phyloP scores from a whole-genome alignment of 2,888 invertebrate species.

The Eupeodes latifasciatus region DNA sequence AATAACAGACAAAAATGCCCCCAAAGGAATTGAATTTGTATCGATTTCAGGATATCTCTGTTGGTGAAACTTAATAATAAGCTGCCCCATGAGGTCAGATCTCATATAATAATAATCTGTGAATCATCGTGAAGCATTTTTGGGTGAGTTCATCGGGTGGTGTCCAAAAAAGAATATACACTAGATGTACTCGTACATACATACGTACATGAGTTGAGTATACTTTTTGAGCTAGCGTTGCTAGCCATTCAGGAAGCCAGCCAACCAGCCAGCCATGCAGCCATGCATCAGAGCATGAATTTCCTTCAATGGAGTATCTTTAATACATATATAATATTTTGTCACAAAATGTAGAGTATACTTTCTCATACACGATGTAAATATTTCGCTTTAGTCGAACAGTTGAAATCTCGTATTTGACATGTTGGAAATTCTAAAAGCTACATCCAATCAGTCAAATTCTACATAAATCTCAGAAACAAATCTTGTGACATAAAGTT shows the following conservation, averaged over 20 bases:
- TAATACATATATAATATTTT: background rate
- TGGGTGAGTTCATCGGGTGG: conserved; percentile 8
- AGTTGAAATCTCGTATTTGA: background rate
- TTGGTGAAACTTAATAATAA: conserved; percentile 39
- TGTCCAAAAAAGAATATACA: background rate
- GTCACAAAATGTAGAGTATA: background rate
- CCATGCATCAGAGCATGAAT: conserved; percentile 24
- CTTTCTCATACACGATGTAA: background rate
- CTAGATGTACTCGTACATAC: background rate
- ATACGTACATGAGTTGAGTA: background rate
- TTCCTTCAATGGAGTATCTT: background rate
- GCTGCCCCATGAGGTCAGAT: conserved; percentile 45
- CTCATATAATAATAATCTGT: conserved; percentile 38
- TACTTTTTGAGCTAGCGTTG: no score
- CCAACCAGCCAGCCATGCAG: background rate
- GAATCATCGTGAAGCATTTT: conserved; percentile 36
- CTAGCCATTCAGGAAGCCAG: background rate
- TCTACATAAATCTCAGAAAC: no score
- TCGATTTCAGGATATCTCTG: conserved; percentile 41
- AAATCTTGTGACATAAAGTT: no score
- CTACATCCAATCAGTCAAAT: no score
- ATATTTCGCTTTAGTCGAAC: background rate
- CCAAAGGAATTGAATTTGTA: conserved; percentile 10
- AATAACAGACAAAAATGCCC: conserved; percentile 15
- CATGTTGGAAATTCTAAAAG: background rate